phyloP scores from a whole-genome alignment of 2,113 vertebrate genomes.

The Xiphophorus couchianus region DNA sequence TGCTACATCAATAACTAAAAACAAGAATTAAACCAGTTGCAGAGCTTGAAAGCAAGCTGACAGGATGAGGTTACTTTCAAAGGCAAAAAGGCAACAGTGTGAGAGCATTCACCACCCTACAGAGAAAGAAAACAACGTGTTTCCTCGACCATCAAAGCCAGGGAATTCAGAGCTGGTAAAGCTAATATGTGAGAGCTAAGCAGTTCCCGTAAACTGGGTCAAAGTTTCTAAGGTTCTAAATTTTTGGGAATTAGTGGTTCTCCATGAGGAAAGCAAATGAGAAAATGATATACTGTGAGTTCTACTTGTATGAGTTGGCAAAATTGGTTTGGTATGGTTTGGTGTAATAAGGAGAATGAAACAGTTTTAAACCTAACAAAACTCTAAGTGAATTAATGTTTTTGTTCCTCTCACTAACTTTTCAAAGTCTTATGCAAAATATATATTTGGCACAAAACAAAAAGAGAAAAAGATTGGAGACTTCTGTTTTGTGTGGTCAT shows the following conservation, averaged over 20 bases:
- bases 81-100: slow-evolving; percentile 51
- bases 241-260: slow-evolving; percentile 31
- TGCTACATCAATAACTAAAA: neutral
- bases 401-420: too few relatives aligned
- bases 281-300: neutral
- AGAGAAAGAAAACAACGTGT: slow-evolving; percentile 74
- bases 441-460: too few relatives aligned
- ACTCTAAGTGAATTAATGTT: slow-evolving; percentile 18
- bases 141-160: slow-evolving; percentile 77
- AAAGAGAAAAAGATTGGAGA: too few relatives aligned
- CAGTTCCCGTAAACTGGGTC: slow-evolving; percentile 73
- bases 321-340: neutral
- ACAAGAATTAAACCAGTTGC: slow-evolving; percentile 43
- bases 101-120: slow-evolving; percentile 57
- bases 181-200: slow-evolving; percentile 60
- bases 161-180: slow-evolving; percentile 64
- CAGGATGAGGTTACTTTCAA: slow-evolving; percentile 67
- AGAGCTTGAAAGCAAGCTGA: slow-evolving; percentile 37
- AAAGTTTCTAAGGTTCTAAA: slow-evolving; percentile 59
- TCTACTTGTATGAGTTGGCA: neutral
- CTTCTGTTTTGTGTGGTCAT: too few relatives aligned
- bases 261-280: neutral
- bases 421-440: too few relatives aligned
- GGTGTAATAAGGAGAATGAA: slow-evolving; percentile 35
- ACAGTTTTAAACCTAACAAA: slow-evolving; percentile 65